Evolutionary conservation across 2,113 vertebrate genomes (phyloP).

Genomic region (Archocentrus centrarchus): DNA sequence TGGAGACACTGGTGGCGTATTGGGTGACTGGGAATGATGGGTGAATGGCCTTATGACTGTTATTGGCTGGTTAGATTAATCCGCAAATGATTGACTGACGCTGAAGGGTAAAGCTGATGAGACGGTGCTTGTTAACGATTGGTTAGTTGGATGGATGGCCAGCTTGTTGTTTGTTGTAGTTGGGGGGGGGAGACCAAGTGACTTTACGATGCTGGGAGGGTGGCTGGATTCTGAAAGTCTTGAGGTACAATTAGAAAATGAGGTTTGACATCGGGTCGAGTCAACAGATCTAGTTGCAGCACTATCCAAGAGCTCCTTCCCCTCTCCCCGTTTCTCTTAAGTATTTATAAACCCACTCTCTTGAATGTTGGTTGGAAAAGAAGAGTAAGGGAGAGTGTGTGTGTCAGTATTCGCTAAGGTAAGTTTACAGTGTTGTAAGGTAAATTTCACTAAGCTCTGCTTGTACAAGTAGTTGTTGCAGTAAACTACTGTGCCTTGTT

Average conservation of each 20-base stretch:
- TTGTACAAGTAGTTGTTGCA: constrained; percentile 50
- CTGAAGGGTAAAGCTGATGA: neutral
- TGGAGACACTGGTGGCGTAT: constrained; percentile 20
- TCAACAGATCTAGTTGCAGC: constrained; percentile 17
- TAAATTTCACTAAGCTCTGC: constrained; percentile 57
- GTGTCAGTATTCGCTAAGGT: constrained; percentile 25
- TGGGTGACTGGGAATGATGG: constrained; percentile 26
- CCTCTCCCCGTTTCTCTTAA: neutral
- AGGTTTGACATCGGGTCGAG: neutral
- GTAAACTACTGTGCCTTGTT: constrained; percentile 34
- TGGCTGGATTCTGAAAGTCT: neutral
- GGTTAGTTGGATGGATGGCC: neutral
- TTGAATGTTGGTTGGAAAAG: constrained; percentile 12
- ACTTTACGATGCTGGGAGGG: constrained; percentile 11
- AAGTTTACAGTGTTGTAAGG: constrained; percentile 34
- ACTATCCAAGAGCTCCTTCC: constrained; percentile 8
- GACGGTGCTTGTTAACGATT: neutral
- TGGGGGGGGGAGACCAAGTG: neutral
- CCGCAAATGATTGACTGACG: constrained; percentile 13
- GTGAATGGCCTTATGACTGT: constrained; percentile 19
- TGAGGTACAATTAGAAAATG: neutral
- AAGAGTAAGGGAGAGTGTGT: neutral
- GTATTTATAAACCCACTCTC: constrained; percentile 3
- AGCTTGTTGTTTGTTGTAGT: neutral
- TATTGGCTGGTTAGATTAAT: constrained; percentile 26